Base-by-base conservation (phyloP, 2,113 vertebrate species). In the Campylomormyrus numenius region DNA sequence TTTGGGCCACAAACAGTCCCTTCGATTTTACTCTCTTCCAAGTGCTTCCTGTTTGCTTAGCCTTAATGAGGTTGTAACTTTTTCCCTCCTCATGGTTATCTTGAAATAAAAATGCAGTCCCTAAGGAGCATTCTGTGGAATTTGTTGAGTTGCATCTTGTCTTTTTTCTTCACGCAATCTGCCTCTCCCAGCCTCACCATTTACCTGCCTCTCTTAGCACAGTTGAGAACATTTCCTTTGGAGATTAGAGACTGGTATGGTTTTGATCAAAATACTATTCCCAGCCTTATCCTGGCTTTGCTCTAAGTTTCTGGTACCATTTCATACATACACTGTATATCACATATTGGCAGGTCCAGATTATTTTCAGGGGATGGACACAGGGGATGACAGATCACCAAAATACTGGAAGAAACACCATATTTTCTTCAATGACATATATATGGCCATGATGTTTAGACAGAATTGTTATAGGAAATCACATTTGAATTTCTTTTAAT, bases 41-140 rank as follows among this genome's bases (percentile, higher is more conserved):
- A 94, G 91, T 89, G 92, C 93, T 92, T 91, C 90, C 89, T 90
- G 90, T 92, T 93, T 92, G 93, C 92, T 92, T 92, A 91, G 91
- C 91, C 93, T 93, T 94, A 93, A 95, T 94, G 93, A 95, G 93
- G 93, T 95, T 94, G 92, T 94, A 91, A 94, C 92, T 19, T 77
- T 42, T 35, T 27, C 1, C 27, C 88, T 4, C 17, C 48, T 89
- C 3, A 21, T 35, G n/a, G 17, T 50, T 45, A 17, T 80, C 46
- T 52, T 27, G 50, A 49, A 89, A n/a, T 53, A 46, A 31, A 31
- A 39, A 17, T 39, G 7, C 35, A 17, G 17, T 84, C 70, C 66
- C 70, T 42, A 15, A 39, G 27, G 88, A 52, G 17, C 7, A 27
- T 45, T 24, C 50, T 56, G 85, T 87, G 46, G 85, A 50, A 62